These are phyloP conservation scores for Microctonus aethiopoides DNA, from an alignment of 2,888 invertebrate species.

Conservation along the genomic window DNA sequence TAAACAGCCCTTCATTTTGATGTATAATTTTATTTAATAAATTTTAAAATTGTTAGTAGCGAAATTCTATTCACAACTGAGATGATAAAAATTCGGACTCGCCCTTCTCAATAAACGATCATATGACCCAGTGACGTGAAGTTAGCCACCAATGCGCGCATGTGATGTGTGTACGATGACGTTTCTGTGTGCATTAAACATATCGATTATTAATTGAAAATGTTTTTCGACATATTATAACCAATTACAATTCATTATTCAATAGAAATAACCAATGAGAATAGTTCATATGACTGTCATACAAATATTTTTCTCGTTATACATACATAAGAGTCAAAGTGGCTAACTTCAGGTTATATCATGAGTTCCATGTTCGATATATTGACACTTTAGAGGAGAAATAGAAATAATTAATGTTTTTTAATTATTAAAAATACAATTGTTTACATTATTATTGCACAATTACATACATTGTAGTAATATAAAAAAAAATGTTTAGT, in stretches of 20 bases:
- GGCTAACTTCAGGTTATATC: neutral
- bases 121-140: slow-evolving; percentile 56
- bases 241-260: neutral
- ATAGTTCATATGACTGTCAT: neutral
- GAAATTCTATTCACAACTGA: neutral
- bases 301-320: neutral
- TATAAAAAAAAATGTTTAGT: slow-evolving; percentile 54
- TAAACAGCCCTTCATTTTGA: slow-evolving; percentile 85
- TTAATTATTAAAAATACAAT: neutral
- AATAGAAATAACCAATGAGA: neutral
- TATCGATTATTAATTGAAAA: neutral
- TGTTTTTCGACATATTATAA: neutral
- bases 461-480: neutral
- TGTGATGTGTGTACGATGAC: slow-evolving; percentile 11
- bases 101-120: slow-evolving; percentile 60
- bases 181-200: neutral
- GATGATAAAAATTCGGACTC: slow-evolving; percentile 51
- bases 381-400: neutral
- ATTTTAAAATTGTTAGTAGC: neutral
- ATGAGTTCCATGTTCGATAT: neutral
- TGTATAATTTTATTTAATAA: neutral
- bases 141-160: slow-evolving; percentile 28
- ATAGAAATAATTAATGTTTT: neutral
- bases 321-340: neutral
- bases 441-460: neutral